Conservation (phyloP, 2,888 invertebrate genomes). For the Aspidiotus destructor region DNA sequence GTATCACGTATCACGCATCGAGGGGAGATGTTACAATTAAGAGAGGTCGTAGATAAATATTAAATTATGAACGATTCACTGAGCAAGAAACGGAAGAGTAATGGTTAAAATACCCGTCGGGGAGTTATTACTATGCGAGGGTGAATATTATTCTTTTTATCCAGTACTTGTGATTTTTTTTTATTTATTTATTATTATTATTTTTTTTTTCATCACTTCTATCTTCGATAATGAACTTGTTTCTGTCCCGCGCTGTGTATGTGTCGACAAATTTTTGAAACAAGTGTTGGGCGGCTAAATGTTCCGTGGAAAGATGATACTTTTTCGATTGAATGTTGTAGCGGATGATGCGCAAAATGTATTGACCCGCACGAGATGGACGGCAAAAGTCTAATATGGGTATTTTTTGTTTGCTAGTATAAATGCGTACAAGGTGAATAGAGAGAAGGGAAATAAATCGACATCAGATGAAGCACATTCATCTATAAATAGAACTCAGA, state of each 20-base stretch:
- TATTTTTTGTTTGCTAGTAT: too few species aligned
- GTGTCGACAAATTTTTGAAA: too few species aligned
- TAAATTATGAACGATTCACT: slow-evolving; percentile 30
- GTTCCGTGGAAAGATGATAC: too few species aligned
- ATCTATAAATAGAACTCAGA: too few species aligned
- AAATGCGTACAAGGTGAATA: too few species aligned
- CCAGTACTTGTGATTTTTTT: not conserved
- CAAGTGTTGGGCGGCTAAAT: too few species aligned
- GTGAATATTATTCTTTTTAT: slow-evolving; percentile 8
- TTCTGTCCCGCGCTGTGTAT: not conserved
- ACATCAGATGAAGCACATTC: too few species aligned
- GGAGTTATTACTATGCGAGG: slow-evolving; percentile 28
- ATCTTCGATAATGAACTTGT: slow-evolving; percentile 3
- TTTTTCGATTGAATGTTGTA: too few species aligned
- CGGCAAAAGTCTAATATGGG: too few species aligned
- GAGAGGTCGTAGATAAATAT: slow-evolving; percentile 29
- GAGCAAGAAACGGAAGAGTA: slow-evolving; percentile 30
- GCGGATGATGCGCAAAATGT: too few species aligned
- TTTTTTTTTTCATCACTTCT: slow-evolving; percentile 6
- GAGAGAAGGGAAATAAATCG: too few species aligned
- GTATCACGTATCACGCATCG: slow-evolving; percentile 17
- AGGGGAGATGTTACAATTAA: slow-evolving; percentile 30
- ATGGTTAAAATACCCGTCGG: slow-evolving; percentile 29
- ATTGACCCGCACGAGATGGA: too few species aligned
- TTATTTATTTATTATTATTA: slow-evolving; percentile 1